Evolutionary conservation across 1,140 invertebrate species (phyloP).

Genomic region (Andrena cerasifolii): DNA sequence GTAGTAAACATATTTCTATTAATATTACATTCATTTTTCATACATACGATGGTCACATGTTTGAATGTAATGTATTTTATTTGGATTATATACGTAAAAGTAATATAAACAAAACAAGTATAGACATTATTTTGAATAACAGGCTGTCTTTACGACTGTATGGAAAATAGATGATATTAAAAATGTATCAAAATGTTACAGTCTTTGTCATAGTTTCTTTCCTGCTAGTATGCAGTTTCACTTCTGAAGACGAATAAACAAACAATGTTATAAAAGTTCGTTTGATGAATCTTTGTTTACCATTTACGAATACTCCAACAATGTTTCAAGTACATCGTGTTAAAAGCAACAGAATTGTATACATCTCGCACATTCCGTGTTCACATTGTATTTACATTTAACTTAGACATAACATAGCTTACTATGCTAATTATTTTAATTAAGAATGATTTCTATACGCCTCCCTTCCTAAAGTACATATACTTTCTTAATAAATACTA

Average conservation of each 20-base stretch:
- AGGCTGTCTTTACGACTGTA: neutral
- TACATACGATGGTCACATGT: neutral
- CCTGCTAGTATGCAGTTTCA: neutral
- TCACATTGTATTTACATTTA: constrained; percentile 11
- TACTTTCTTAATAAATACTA: constrained; percentile 4
- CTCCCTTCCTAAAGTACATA: neutral
- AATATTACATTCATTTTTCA: constrained; percentile 14
- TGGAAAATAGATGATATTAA: no score
- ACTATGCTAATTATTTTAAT: neutral
- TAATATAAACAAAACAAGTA: constrained; percentile 27
- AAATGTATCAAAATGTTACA: neutral
- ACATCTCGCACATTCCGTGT: no score
- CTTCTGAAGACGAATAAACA: neutral
- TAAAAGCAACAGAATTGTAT: neutral
- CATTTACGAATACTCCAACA: neutral
- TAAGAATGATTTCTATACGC: neutral
- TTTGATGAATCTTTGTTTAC: no score
- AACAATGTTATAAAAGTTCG: no score
- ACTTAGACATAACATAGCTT: neutral
- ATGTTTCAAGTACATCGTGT: neutral
- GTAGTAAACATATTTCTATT: neutral
- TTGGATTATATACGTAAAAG: neutral
- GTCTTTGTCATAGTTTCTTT: neutral
- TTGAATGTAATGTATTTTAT: neutral
- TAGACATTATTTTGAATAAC: constrained; percentile 9